Base-by-base conservation (phyloP, 2,113 vertebrate species). In the Crypturellus undulatus region DNA sequence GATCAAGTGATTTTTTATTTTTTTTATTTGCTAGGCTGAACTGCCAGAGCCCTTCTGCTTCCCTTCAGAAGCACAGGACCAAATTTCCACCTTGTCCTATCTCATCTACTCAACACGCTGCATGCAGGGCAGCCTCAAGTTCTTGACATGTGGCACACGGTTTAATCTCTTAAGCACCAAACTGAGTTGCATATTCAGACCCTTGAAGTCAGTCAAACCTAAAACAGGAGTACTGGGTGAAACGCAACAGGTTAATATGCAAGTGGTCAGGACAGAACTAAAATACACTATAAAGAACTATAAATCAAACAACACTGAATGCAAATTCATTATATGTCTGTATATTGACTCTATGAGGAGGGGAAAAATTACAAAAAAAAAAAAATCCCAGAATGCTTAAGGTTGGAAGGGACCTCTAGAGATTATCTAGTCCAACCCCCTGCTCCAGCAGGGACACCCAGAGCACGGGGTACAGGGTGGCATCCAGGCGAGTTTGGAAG, bases 171-270 rank as follows among this genome's bases (percentile, higher is more conserved):
- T 36, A 18, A 24, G 11, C 22, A 56, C 9, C 8, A 43, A 84
- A 80, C 0, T 7, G 5, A 77, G 42, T 19, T 63, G 76, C 26
- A 0, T 0, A 21, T 77, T 86, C 64, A 49, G 22, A 52, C 47
- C 69, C 14, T 70, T 78, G n/a, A 67, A 30, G 22, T 20, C 25
- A 43, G 7, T 34, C 19, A 22, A 56, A 69, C 6, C 5, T 7
- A 12, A 77, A 80, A 8, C 25, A 89, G 40, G 3, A 14, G 2
- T 6, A 60, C 12, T 18, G 51, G 54, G 1, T 60, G 54, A 86
- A 79, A 45, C 59, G 10, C 20, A 49, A 65, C 4, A 58, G 12
- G 6, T 8, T 21, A 64, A 69, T 17, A 75, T 0, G 49, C 63
- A 79, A 80, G 76, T 7, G 1, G 3, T 52, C 49, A 42, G 5